Percentiles rank a stretch among this genome's conserved stretches.
These are phyloP conservation scores for Galagoides demidoff DNA, from an alignment of 2,797 vertebrate genomes.

Conservation along the genomic window DNA sequence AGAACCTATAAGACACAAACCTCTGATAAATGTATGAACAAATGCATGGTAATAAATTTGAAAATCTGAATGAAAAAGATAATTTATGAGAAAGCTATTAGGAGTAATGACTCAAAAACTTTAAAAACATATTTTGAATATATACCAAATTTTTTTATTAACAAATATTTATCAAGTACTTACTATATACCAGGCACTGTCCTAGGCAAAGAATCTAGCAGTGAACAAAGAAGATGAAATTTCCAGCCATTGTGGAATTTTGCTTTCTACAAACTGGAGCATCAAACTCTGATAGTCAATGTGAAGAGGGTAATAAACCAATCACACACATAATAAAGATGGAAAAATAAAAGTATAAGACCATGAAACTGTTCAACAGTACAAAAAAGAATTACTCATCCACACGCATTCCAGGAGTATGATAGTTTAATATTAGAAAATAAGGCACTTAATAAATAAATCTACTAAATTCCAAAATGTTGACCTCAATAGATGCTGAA, in stretches of 20 bases:
- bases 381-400: not conserved
- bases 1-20: not conserved
- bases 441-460: not conserved
- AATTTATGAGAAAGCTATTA: slow-evolving; percentile 10
- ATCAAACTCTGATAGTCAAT: not conserved
- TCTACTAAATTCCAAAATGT: slow-evolving; percentile 37
- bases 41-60: not conserved
- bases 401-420: not conserved
- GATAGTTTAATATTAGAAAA: not conserved
- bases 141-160: slow-evolving; percentile 6
- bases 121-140: not conserved
- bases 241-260: not conserved
- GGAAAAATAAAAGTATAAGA: not conserved
- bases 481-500: not conserved
- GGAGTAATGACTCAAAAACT: not conserved
- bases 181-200: not conserved
- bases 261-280: not conserved
- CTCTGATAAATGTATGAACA: not conserved
- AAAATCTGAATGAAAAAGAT: slow-evolving; percentile 15
- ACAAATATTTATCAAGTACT: not conserved
- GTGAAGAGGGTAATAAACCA: not conserved
- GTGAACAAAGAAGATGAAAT: not conserved
- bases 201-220: not conserved
- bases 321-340: not conserved
- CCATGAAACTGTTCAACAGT: not conserved